phyloP scores from a whole-genome alignment of 2,888 invertebrate genomes.

The Agrotis ipsilon region DNA sequence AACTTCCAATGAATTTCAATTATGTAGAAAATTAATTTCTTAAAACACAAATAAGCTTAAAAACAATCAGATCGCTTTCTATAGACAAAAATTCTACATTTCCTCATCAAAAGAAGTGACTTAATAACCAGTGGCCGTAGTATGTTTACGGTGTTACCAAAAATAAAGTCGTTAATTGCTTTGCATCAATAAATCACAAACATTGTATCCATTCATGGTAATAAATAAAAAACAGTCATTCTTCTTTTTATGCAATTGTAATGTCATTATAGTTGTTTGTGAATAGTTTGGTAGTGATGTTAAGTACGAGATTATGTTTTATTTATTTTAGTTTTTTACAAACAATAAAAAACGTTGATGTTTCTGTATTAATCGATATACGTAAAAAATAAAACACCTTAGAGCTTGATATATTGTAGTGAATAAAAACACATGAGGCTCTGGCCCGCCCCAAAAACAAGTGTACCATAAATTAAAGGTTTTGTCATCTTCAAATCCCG shows the following conservation, averaged over 20 bases:
- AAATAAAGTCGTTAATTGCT: slow-evolving; percentile 51
- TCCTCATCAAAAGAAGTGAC: slow-evolving; percentile 40
- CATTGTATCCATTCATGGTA: slow-evolving; percentile 12
- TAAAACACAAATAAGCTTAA: slow-evolving; percentile 16
- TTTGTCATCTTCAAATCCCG: slow-evolving; percentile 66
- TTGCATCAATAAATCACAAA: slow-evolving; percentile 39
- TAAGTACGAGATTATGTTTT: too few species aligned
- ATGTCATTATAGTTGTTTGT: background rate
- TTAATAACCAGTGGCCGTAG: slow-evolving; percentile 35
- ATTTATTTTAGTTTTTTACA: too few species aligned
- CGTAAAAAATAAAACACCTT: background rate
- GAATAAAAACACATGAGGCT: background rate
- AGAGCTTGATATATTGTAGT: background rate
- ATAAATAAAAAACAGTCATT: slow-evolving; percentile 11
- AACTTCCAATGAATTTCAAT: background rate
- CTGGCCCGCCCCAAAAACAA: slow-evolving; percentile 17
- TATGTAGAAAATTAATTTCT: too few species aligned
- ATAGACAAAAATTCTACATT: slow-evolving; percentile 27
- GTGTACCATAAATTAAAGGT: slow-evolving; percentile 42
- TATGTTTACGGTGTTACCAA: slow-evolving; percentile 16
- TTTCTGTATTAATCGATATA: background rate
- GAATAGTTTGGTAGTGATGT: too few species aligned
- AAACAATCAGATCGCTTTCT: slow-evolving; percentile 19
- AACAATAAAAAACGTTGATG: background rate
- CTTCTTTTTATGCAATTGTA: background rate